These are phyloP conservation scores for Prunella fulvescens DNA, from an alignment of 2,113 vertebrate genomes.

Conservation along the genomic window DNA sequence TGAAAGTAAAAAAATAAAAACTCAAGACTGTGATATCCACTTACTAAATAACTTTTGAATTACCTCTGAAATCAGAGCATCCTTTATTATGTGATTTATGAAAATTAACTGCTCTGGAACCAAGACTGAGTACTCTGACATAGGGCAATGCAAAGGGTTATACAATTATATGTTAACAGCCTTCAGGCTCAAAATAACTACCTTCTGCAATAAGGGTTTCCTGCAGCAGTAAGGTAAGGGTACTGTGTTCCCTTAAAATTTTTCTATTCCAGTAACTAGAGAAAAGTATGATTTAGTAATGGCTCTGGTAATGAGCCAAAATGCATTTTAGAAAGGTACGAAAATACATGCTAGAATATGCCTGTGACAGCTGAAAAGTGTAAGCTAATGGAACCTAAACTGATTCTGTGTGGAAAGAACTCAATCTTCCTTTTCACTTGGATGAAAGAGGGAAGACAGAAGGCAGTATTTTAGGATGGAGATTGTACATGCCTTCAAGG, in stretches of 20 bases:
- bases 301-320: conserved; percentile 9
- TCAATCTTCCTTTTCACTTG: not conserved
- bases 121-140: not conserved
- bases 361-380: not conserved
- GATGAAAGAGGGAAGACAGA: not conserved
- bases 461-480: not conserved
- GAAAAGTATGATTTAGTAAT: not conserved
- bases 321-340: not conserved
- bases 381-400: conserved; percentile 31
- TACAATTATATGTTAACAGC: not conserved
- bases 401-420: not conserved
- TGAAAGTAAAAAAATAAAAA: not conserved
- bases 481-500: not conserved
- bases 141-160: not conserved
- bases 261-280: not conserved
- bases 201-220: not conserved
- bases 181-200: not conserved
- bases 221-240: not conserved
- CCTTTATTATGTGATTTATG: not conserved
- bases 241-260: not conserved
- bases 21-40: not conserved
- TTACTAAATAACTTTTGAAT: not conserved
- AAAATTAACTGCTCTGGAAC: not conserved
- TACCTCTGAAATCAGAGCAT: not conserved
- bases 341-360: not conserved